A percentile compares a stretch with the other conserved stretches of the same genome.
Evolutionary conservation across 1,140 invertebrate species (phyloP).

Genomic region (Ridgeia piscesae): DNA sequence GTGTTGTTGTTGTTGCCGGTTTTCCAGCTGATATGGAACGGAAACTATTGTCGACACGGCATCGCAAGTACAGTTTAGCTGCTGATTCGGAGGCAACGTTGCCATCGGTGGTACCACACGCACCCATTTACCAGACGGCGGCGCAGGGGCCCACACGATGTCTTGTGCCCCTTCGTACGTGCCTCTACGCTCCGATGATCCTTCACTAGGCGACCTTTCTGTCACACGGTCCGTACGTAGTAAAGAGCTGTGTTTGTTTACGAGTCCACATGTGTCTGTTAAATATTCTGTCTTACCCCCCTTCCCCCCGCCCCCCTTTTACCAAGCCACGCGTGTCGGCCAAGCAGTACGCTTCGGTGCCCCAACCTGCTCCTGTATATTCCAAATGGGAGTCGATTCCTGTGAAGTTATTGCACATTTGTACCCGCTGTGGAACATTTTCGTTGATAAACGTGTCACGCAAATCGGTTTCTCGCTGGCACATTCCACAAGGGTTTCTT

Average conservation of each 20-base stretch:
- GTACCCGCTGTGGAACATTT: neutral
- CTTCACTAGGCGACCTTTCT: neutral
- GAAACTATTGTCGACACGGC: neutral
- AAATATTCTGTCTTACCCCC: too few relatives aligned
- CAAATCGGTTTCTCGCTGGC: neutral
- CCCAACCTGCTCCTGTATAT: neutral
- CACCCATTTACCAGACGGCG: neutral
- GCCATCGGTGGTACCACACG: neutral
- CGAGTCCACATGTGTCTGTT: neutral
- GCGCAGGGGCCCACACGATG: neutral
- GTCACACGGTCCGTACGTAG: neutral
- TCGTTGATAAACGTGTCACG: neutral
- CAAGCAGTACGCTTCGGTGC: neutral
- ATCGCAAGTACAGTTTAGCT: neutral
- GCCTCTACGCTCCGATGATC: neutral
- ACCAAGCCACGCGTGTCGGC: neutral
- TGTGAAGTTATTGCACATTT: neutral
- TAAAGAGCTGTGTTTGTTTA: neutral
- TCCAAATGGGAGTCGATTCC: neutral
- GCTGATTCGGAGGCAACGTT: neutral
- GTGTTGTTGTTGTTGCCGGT: neutral
- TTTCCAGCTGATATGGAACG: neutral
- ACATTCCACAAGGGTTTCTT: neutral
- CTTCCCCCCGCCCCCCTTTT: neutral
- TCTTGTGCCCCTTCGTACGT: neutral